These are phyloP conservation scores for Tonatia bakeri DNA, from an alignment of 2,113 vertebrate genomes.

Conservation along the genomic window DNA sequence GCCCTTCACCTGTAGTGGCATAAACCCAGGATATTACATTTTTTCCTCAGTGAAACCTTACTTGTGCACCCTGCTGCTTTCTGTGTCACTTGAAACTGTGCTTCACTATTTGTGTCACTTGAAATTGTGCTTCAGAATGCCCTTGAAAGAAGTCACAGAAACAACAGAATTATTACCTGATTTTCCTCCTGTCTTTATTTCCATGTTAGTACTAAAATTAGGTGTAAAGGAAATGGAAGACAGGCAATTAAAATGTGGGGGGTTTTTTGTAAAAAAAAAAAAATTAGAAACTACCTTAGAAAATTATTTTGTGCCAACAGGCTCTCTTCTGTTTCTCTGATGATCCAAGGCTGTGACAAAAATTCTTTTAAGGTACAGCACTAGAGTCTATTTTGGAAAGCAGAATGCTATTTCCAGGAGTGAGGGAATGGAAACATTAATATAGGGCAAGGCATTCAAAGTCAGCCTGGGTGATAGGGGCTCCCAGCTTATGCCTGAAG, in stretches of 20 bases:
- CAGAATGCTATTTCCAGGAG: conserved; percentile 23
- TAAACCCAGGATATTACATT: neutral
- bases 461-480: neutral
- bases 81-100: neutral
- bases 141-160: neutral
- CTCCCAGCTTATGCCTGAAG: neutral
- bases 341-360: conserved; percentile 37
- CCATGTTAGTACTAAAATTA: neutral
- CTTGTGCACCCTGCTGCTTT: neutral
- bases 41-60: neutral
- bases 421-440: conserved; percentile 29
- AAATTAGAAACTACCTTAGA: neutral
- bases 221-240: neutral
- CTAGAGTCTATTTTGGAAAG: conserved; percentile 23
- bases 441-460: neutral
- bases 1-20: neutral
- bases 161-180: neutral
- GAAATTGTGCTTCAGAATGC: neutral
- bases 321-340: conserved; percentile 29
- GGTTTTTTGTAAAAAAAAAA: neutral
- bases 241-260: neutral
- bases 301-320: conserved; percentile 24
- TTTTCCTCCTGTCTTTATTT: neutral
- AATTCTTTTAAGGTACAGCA: conserved; percentile 12
- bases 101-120: too few species aligned